Conservation (phyloP, 2,113 vertebrate species). For the Fregata magnificens region DNA sequence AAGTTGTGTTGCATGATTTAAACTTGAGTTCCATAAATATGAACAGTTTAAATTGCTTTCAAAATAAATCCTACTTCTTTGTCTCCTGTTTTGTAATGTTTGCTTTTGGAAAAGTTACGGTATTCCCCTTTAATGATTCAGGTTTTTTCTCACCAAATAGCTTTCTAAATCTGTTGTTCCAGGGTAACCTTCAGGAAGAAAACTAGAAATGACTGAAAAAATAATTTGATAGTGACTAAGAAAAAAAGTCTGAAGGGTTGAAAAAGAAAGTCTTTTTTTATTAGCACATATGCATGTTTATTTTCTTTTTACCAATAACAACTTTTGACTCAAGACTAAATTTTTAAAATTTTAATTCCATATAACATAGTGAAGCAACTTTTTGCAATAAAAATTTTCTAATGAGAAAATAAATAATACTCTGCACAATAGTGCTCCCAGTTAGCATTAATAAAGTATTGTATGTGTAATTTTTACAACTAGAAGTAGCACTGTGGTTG, state of each 20-base stretch:
- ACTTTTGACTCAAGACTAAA: not conserved
- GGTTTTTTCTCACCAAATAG: not conserved
- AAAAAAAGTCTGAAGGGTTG: not conserved
- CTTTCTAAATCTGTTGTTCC: not conserved
- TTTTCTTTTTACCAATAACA: not conserved
- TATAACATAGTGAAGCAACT: not conserved
- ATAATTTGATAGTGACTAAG: not conserved
- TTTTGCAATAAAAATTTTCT: not conserved
- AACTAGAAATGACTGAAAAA: not conserved
- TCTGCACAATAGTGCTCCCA: not conserved
- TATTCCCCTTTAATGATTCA: not conserved
- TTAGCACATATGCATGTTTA: not conserved
- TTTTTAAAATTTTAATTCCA: not conserved
- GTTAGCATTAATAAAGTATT: slow-evolving; percentile 67
- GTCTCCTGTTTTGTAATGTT: not conserved
- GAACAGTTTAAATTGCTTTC: not conserved
- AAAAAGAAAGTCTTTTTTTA: not conserved
- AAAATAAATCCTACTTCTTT: not conserved
- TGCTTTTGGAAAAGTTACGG: not conserved
- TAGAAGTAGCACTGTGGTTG: slow-evolving; percentile 41
- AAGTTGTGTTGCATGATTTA: not conserved
- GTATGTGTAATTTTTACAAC: slow-evolving; percentile 50
- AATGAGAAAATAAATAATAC: slow-evolving; percentile 28
- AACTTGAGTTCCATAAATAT: not conserved
- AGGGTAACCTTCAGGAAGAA: not conserved